Base-by-base conservation (phyloP, 2,113 vertebrate species). In the Pipa parva region DNA sequence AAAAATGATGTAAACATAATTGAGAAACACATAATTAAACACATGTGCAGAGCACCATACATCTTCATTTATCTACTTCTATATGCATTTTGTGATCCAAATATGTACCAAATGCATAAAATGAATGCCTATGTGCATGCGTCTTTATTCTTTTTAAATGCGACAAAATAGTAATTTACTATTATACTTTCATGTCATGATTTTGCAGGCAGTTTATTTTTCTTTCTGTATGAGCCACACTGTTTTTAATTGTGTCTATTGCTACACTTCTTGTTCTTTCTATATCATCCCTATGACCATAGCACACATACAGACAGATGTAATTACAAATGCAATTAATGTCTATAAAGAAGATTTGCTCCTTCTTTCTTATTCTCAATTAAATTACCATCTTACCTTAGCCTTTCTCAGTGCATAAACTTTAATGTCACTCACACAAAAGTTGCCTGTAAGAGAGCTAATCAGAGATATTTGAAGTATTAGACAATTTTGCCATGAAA, bases 301-400 rank as follows among this genome's bases (percentile, higher is more conserved):
- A 68, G 56, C 56, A 68, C 36, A 33, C 56, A 51, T 45, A 31
- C 33, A 61, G 57, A 61, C 66, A 70, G 66, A 70, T 70, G 29
- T 70, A 48, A 70, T 70, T 70, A 70, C 58, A 70, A 70, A 61
- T 54, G 66, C 65, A 68, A 68, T 68, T 68, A 70, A 70, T 70
- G 57, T 70, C 55, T 59, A 59, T 27, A n/a, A 68, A 33, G 28
- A 49, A 59, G 21, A 50, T 50, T 11, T 49, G 22, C 54, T 46
- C 55, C 51, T 24, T 21, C 45, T 61, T 26, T 45, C 57, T 61
- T 70, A 61, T 61, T 70, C 60, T 61, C 66, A 61, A 61, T 70
- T 70, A 70, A 68, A 70, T 20, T 26, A 37, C 25, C 20, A 24
- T 24, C 46, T 68, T 56, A 59, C 65, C 56, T 68, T 59, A 68